Base-by-base conservation (phyloP, 2,888 invertebrate genomes). In the Crossocerus cetratus region DNA sequence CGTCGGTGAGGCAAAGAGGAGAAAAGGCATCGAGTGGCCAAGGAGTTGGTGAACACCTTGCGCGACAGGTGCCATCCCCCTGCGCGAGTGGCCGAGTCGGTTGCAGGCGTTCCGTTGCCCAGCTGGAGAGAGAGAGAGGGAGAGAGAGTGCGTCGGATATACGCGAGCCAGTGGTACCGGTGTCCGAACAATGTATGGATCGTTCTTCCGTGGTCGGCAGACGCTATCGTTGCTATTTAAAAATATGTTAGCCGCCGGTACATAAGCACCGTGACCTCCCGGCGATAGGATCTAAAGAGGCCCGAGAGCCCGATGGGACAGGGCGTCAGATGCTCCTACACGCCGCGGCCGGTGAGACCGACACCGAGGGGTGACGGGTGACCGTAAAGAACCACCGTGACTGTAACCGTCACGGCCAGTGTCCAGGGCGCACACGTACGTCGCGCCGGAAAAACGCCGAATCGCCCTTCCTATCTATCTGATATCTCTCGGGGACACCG, bases 261-360 rank as follows among this genome's bases (percentile, higher is more conserved):
- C 85, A 88, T 88, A 89, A 90, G 87, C 86, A 89, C 89, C 89
- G 87, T 90, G 90, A 90, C 90, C 89, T 88, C 86, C 49, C 3
- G 83, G 84, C 82, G 89, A 90, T 90, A 90, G 71, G 83, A 90
- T 90, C 90, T 88, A 81, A 84, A 87, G 81, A 76, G 74, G 56
- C 62, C 64, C 60, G 78, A 69, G 55, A 45, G 77, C 59, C 74
- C 66, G 69, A 69, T 74, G 77, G 70, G 69, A 65, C 78, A 73
- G 77, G 80, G 81, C 86, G 87, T 89, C 88, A 87, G 87, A 86
- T 88, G 87, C 87, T 78, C 77, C 69, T 65, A 70, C 80, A 63
- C 68, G 66, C 59, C 67, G 62, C 43, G 21, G 58, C 60, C 68
- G 49, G 49, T 14, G 49, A 49, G n/a, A 49, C 14, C 49, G 69